These are phyloP conservation scores for Protomyctophum bolini DNA, from an alignment of 2,113 vertebrate genomes.

Conservation along the genomic window DNA sequence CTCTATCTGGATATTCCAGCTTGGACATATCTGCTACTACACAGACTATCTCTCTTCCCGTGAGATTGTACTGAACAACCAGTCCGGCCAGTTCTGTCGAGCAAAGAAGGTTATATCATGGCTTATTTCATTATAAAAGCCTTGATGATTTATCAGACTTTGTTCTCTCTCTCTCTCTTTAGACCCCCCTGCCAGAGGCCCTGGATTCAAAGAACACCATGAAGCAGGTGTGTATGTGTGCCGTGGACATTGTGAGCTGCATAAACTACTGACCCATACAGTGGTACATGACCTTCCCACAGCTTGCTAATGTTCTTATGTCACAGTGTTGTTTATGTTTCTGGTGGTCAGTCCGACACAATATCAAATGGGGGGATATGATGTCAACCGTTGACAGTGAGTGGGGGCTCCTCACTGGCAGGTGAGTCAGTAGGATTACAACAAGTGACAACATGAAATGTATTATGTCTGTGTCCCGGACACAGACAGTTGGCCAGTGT, in stretches of 20 bases:
- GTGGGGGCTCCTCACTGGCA: background rate
- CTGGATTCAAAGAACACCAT: conserved; percentile 78
- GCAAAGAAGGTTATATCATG: conserved; percentile 15
- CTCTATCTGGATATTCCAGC: conserved; percentile 22
- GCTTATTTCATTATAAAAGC: conserved; percentile 33
- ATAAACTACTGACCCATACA: background rate
- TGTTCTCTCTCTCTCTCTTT: conserved; percentile 34
- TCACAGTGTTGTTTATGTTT: background rate
- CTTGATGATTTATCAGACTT: conserved; percentile 4
- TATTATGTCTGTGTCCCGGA: too few species aligned
- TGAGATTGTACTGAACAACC: conserved; percentile 29
- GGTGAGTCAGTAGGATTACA: too few species aligned
- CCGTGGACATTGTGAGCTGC: background rate
- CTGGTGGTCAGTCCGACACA: background rate
- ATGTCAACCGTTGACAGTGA: background rate
- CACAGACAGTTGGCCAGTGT: too few species aligned
- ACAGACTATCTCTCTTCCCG: conserved; percentile 7
- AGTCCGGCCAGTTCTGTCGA: conserved; percentile 28
- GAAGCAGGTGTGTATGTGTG: conserved; percentile 75
- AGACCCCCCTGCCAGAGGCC: conserved; percentile 80
- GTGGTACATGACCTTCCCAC: background rate
- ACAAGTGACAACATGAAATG: too few species aligned
- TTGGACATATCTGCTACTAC: conserved; percentile 20
- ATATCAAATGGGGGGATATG: background rate
- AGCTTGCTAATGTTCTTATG: conserved; percentile 11